Evolutionary conservation across 2,797 vertebrate genomes (phyloP), one percentile per base, ranked within the genome.

Genomic region (Aulostomus chinensis): DNA sequence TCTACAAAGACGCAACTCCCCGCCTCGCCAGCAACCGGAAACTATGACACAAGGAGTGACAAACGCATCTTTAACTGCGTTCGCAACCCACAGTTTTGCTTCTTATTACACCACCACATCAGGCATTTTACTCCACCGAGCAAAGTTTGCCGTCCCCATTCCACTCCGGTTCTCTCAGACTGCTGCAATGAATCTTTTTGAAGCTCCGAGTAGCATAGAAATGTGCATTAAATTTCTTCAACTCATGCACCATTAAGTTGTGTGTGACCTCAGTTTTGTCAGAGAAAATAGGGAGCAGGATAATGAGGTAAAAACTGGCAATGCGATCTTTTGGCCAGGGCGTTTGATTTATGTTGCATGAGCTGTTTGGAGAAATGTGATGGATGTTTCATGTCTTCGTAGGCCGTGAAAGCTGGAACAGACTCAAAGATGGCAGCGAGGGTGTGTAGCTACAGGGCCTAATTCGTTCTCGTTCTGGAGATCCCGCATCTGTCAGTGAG

Each of bases 281-380:
- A 46, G 58, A 51, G 30, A 62, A 64, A 72, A 62, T 55, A 57
- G 25, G 46, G n/a, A n/a, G n/a, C n/a, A 36, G 72, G 65, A 65
- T 68, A 50, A 48, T 64, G 62, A 75, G 39, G 60, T 76, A 71
- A 80, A 77, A 51, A 71, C 47, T 71, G 73, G 65, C 61, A 47
- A 9, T 7, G 1, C 18, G 36, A 32, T 37, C 20, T 30, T 21
- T 39, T 55, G n/a, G n/a, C n/a, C n/a, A n/a, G n/a, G 47, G 9
- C 9, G 2, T 18, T 12, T 52, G 68, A 72, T 70, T 78, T 68
- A 61, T 45, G 47, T 32, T 13, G 48, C 4, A 1, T 46, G 49
- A 48, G 46, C 65, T 32, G 62, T n/a, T n/a, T n/a, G n/a, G n/a
- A n/a, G n/a, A n/a, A 28, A 37, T 41, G 2, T 58, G 58, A 72